Evolutionary conservation across 2,113 vertebrate genomes (phyloP), one percentile per base, ranked within the genome.

Genomic region (Mugil cephalus): DNA sequence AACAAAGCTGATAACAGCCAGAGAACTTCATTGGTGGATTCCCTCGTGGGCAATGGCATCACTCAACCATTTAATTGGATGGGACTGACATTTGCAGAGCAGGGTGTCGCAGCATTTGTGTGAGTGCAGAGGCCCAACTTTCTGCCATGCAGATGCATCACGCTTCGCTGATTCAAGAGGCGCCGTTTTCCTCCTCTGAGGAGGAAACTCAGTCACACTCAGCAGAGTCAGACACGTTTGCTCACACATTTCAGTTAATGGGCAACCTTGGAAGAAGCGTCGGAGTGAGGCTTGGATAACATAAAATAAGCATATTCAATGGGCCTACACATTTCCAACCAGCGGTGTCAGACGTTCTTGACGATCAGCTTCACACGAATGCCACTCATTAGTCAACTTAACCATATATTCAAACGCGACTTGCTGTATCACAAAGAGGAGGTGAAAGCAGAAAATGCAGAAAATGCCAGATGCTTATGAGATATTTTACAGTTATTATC

Each of bases 1-100:
- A 72, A 65, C 70, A 81, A 67, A 77, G 43, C 71, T 17, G 53
- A 87, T 72, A 76, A 74, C 74, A 86, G 87, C 89, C 72, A 77
- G n/a, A 71, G 54, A 83, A 86, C 84, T 89, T 83, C 68, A 87
- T 79, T 50, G 79, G 65, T 15, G 69, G 71, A 61, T 64, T 58
- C 75, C 79, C 87, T 81, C 13, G 80, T 61, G 87, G 87, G 70
- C 69, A 78, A 65, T 59, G 67, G 77, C 77, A 83, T 91, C 89
- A 81, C 69, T 85, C 85, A 70, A 66, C 15, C 81, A 62, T 88
- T 85, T 93, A 92, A 92, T 90, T 92, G 88, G 89, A 86, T 74
- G 54, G 68, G 65, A 85, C 30, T 89, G 89, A 91, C 90, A 92
- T 92, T 93, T 92, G 87, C 88, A 84, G 86, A 83, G 82, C 85